Base-by-base conservation (phyloP, 2,797 vertebrate genomes). In the Pteronotus mesoamericanus region DNA sequence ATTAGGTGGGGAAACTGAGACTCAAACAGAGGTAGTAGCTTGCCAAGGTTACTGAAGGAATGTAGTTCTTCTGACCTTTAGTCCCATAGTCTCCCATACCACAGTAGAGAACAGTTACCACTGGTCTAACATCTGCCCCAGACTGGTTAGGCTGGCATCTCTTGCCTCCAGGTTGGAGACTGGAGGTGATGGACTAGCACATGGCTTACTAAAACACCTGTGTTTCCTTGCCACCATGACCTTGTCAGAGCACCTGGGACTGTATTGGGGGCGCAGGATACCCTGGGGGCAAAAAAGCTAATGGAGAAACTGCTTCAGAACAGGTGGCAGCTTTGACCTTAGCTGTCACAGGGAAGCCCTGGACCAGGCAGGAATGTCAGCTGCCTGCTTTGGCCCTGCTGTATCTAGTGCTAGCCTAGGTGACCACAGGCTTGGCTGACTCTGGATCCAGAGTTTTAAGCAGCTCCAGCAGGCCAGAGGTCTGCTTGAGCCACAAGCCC, bases 251-350 rank as follows among this genome's bases (percentile, higher is more conserved):
- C 68, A 94, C 92, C 92, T 92, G 92, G 83, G 84, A 95, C 74
- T 66, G 89, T 72, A 44, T 57, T 89, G 51, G 59, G 82, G 55
- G 48, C 22, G 48, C 22, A 87, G 82, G 74, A 86, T 74, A 16
- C 57, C 44, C 59, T 69, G 39, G 46, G 48, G 75, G 18, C 61
- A 90, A 87, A 66, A 84, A 74, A 89, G 51, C 91, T 92, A 97
- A 64, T 78, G 72, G 85, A 86, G 24, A 61, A 61, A 48, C 53
- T 95, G 55, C 1, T 5, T 26, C 61, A 87, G 55, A 96, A 86
- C 37, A 90, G 80, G 78, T 97, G 87, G 61, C 61, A 83, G 77
- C 72, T 93, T 86, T 97, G 95, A 96, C 92, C 90, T 97, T 97
- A 26, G 7, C 68, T 94, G 88, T 95, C 90, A 78, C 15, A 77